Evolutionary conservation across 2,113 vertebrate genomes (phyloP).

Genomic region (Passer montanus): DNA sequence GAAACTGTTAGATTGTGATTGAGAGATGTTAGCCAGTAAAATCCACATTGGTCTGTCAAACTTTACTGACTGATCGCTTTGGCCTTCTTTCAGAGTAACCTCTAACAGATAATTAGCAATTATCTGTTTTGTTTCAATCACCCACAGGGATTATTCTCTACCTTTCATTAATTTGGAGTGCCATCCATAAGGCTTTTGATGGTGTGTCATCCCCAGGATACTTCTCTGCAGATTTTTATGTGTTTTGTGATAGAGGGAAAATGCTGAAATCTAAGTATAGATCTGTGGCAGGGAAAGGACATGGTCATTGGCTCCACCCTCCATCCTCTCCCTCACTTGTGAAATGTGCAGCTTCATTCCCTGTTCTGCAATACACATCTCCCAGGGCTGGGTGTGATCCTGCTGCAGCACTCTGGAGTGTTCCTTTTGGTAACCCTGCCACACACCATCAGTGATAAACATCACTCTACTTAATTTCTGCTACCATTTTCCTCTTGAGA

Average conservation of each 20-base stretch:
- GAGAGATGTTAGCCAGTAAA: neutral
- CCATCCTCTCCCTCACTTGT: neutral
- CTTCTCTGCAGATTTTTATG: neutral
- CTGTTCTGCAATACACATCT: neutral
- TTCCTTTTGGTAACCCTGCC: neutral
- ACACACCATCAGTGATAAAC: neutral
- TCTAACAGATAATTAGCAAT: neutral
- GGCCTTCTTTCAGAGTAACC: neutral
- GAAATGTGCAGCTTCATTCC: neutral
- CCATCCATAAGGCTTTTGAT: neutral
- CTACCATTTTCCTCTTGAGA: neutral
- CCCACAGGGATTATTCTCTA: neutral
- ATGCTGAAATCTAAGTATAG: neutral
- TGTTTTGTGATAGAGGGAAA: neutral
- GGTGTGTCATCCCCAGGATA: neutral
- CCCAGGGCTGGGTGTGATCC: neutral
- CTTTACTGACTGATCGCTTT: accelerated
- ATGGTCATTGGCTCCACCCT: neutral
- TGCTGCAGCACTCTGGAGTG: neutral
- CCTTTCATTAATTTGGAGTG: neutral
- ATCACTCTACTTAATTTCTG: neutral
- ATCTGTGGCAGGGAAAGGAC: neutral
- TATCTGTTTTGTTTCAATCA: neutral
- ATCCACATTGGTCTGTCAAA: neutral
- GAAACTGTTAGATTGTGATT: neutral